A percentile compares a stretch with the other conserved stretches of the same genome.
These are phyloP conservation scores for Sula dactylatra DNA, from an alignment of 2,113 vertebrate species.

Conservation along the genomic window DNA sequence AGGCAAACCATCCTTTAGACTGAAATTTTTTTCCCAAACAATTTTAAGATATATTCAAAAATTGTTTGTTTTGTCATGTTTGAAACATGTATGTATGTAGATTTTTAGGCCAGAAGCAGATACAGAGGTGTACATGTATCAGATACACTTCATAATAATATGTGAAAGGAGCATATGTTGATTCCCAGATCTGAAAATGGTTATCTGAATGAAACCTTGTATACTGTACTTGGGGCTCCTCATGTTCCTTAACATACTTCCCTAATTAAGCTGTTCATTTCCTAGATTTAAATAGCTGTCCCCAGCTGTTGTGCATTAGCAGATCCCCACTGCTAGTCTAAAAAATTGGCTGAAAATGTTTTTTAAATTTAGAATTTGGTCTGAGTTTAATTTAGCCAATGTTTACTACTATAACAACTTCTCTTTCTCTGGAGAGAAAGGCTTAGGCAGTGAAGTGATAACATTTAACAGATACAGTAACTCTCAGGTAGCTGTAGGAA, in stretches of 20 bases:
- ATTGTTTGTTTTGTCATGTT: background rate
- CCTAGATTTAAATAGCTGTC: conserved; percentile 21
- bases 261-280: conserved; percentile 4
- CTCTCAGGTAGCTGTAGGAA: background rate
- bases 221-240: background rate
- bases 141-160: background rate
- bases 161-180: background rate
- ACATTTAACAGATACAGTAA: background rate
- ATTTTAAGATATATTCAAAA: background rate
- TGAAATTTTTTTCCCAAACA: background rate
- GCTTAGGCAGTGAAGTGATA: background rate
- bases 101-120: background rate
- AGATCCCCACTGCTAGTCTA: background rate
- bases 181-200: background rate
- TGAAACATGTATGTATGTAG: background rate
- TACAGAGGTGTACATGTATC: background rate
- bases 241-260: background rate
- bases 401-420: conserved; percentile 25
- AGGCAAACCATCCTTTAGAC: background rate
- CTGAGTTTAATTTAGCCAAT: conserved; percentile 44
- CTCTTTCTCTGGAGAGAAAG: background rate
- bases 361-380: conserved; percentile 47
- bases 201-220: background rate
- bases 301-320: conserved; percentile 24
- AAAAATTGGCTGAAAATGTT: background rate